Percentiles rank a stretch among this genome's conserved stretches.
These are phyloP conservation scores for Heliconius congener DNA, from an alignment of 1,140 invertebrate genomes.

Conservation along the genomic window DNA sequence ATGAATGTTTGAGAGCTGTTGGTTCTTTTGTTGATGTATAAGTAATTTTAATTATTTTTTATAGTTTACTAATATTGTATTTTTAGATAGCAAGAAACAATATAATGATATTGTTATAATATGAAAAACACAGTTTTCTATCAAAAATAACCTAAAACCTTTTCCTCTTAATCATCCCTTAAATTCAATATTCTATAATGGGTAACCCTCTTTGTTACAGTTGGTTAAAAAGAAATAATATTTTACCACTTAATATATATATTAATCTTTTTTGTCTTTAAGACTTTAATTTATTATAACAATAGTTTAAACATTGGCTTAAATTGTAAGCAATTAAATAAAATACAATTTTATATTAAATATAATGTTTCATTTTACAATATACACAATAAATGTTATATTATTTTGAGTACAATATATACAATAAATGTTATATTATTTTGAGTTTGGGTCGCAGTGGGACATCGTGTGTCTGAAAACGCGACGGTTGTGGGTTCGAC, in stretches of 20 bases:
- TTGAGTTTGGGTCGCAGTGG: not conserved
- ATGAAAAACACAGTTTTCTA: no score
- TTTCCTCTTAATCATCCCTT: not conserved
- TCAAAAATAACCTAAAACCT: no score
- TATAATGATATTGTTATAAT: no score
- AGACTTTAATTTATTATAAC: no score
- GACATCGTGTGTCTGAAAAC: no score
- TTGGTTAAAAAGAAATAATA: not conserved
- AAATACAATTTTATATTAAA: not conserved
- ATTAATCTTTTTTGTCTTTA: no score
- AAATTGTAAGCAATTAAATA: not conserved
- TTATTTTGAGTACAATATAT: not conserved
- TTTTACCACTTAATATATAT: not conserved
- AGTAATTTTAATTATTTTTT: no score
- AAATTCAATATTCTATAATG: not conserved
- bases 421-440: not conserved
- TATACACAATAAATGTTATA: not conserved
- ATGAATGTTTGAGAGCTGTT: no score
- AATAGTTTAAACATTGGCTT: not conserved
- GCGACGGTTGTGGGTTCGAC: no score
- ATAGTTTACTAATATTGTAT: no score
- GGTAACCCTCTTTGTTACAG: not conserved
- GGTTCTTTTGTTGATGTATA: no score
- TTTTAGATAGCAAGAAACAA: no score
- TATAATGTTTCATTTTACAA: not conserved